Evolutionary conservation across 2,113 vertebrate genomes (phyloP).

Genomic region (Centropus bengalensis): DNA sequence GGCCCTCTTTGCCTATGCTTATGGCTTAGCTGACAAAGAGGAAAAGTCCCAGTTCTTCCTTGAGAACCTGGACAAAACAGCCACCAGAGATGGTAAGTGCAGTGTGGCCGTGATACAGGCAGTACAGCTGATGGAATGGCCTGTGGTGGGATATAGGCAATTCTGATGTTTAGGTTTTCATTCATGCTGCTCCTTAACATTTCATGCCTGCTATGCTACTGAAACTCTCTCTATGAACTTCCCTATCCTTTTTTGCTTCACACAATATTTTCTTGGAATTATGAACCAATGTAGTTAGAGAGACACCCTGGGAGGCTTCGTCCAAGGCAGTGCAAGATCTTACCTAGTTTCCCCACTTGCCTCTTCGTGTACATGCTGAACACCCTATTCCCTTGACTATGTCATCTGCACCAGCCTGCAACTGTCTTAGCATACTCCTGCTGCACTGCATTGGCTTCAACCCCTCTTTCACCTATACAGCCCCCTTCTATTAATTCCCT

Average conservation of each 20-base stretch:
- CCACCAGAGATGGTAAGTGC: conserved; percentile 38
- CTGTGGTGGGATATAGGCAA: neutral
- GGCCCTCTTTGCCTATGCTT: conserved; percentile 57
- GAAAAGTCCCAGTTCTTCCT: neutral
- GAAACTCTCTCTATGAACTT: neutral
- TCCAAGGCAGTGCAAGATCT: neutral
- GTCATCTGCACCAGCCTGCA: neutral
- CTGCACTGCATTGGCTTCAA: neutral
- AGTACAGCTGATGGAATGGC: neutral
- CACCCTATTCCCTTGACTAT: neutral
- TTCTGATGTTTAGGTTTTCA: neutral
- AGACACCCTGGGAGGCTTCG: neutral
- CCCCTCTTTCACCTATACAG: neutral
- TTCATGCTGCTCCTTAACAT: neutral
- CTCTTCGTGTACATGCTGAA: neutral
- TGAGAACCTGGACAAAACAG: neutral
- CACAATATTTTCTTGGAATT: neutral
- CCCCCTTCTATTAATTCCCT: neutral
- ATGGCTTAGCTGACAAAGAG: conserved; percentile 11
- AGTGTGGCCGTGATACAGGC: neutral
- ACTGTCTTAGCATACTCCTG: neutral
- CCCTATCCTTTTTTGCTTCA: neutral
- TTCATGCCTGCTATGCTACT: neutral
- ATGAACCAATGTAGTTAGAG: neutral
- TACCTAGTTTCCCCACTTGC: neutral